A percentile compares a stretch with the other conserved stretches of the same genome.
Evolutionary conservation across 1,140 invertebrate genomes (phyloP).

Genomic region (Calephelis nemesis): DNA sequence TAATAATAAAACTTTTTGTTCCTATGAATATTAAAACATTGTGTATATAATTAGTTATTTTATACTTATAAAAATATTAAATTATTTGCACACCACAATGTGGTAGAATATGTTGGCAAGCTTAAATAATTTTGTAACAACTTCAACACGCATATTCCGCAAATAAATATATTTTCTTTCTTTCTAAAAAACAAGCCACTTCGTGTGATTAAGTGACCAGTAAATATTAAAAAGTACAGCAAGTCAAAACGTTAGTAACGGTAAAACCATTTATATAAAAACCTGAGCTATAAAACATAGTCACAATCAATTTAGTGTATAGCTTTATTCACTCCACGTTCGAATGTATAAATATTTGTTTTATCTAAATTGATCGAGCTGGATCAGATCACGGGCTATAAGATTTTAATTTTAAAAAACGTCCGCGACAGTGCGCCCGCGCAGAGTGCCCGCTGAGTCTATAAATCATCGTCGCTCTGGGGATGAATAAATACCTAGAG

Average conservation of each 20-base stretch:
- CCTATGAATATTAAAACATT: too few species aligned
- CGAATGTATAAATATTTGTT: conserved; percentile 78
- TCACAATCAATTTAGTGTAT: conserved; percentile 74
- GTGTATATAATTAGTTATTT: too few species aligned
- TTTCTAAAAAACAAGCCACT: too few species aligned
- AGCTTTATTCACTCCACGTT: conserved; percentile 71
- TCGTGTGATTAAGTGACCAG: too few species aligned
- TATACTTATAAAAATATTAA: too few species aligned
- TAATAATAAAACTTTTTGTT: too few species aligned
- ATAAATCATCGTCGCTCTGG: conserved; percentile 66
- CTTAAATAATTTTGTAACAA: too few species aligned
- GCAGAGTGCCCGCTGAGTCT: conserved; percentile 69
- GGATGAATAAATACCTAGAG: conserved; percentile 58
- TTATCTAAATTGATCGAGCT: conserved; percentile 77
- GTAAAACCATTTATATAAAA: conserved; percentile 24
- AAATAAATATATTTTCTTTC: too few species aligned
- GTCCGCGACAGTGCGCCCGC: conserved; percentile 62
- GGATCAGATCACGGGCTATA: conserved; percentile 70
- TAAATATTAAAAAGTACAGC: too few species aligned
- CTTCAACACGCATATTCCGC: too few species aligned
- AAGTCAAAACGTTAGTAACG: conserved; percentile 25
- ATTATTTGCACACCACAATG: too few species aligned
- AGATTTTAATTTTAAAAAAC: conserved; percentile 72
- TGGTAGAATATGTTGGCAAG: too few species aligned
- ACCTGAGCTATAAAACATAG: conserved; percentile 47